These are phyloP conservation scores for Aphaenogaster ashmeadi DNA, from an alignment of 1,140 invertebrate genomes.

Conservation along the genomic window DNA sequence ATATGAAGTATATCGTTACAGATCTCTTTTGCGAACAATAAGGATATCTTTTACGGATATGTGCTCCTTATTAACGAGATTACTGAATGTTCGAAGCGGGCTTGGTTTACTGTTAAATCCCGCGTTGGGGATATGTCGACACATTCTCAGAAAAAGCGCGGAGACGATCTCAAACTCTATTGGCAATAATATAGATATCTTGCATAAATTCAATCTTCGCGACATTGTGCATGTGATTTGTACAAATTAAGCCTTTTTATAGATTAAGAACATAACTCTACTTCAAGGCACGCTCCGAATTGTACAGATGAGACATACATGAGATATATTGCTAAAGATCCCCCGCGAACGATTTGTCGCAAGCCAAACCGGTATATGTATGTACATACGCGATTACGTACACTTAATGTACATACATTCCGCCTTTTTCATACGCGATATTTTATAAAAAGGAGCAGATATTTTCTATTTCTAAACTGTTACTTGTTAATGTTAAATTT, in stretches of 20 bases:
- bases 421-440: slow-evolving; percentile 41
- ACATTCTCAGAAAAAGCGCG: slow-evolving; percentile 90
- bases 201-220: slow-evolving; percentile 24
- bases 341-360: not conserved
- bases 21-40: not conserved
- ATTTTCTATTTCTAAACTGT: slow-evolving; percentile 58
- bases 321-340: slow-evolving; percentile 6
- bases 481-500: slow-evolving; percentile 63
- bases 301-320: not conserved
- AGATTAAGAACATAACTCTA: slow-evolving; percentile 9
- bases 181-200: slow-evolving; percentile 86
- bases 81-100: slow-evolving; percentile 93
- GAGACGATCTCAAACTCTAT: slow-evolving; percentile 90
- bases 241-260: slow-evolving; percentile 55
- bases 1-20: slow-evolving; percentile 9
- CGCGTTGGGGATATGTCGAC: slow-evolving; percentile 93
- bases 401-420: slow-evolving; percentile 40
- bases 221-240: slow-evolving; percentile 4
- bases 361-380: slow-evolving; percentile 20
- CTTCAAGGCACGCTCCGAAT: not conserved
- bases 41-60: not conserved
- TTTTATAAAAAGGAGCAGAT: slow-evolving; percentile 51
- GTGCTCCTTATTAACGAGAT: slow-evolving; percentile 91
- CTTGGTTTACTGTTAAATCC: slow-evolving; percentile 94
- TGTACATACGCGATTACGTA: slow-evolving; percentile 9